Evolutionary conservation across 2,113 vertebrate genomes (phyloP).

Genomic region (Nibea albiflora): DNA sequence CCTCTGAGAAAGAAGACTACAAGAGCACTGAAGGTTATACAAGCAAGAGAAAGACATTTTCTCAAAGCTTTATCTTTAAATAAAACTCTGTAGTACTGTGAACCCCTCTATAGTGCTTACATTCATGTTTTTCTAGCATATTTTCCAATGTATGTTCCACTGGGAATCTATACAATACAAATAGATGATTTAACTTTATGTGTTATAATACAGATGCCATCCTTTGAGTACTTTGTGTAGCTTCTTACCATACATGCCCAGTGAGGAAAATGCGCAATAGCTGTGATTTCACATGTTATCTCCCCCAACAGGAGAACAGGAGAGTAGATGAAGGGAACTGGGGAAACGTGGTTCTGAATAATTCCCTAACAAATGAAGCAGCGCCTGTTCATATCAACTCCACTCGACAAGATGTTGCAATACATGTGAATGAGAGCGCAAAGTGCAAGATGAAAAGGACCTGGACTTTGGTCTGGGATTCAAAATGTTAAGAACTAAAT

Average conservation of each 20-base stretch:
- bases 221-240: neutral
- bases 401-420: slow-evolving; percentile 8
- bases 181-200: neutral
- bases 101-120: neutral
- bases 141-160: neutral
- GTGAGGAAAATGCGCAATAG: neutral
- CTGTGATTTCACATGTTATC: slow-evolving; percentile 8
- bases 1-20: neutral
- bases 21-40: neutral
- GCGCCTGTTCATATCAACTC: slow-evolving; percentile 29
- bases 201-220: neutral
- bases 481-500: slow-evolving; percentile 18
- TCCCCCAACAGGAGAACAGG: slow-evolving; percentile 16
- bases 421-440: slow-evolving; percentile 19
- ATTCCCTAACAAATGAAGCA: slow-evolving; percentile 37
- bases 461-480: neutral
- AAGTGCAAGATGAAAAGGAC: neutral
- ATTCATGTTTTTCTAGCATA: neutral
- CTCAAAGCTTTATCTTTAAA: too few species aligned
- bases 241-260: neutral
- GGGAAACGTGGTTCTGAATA: slow-evolving; percentile 39
- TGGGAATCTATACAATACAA: too few species aligned
- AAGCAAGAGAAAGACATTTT: too few species aligned
- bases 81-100: neutral
- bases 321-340: slow-evolving; percentile 23